phyloP scores from a whole-genome alignment of 2,113 vertebrate genomes.

The Verasper variegatus region DNA sequence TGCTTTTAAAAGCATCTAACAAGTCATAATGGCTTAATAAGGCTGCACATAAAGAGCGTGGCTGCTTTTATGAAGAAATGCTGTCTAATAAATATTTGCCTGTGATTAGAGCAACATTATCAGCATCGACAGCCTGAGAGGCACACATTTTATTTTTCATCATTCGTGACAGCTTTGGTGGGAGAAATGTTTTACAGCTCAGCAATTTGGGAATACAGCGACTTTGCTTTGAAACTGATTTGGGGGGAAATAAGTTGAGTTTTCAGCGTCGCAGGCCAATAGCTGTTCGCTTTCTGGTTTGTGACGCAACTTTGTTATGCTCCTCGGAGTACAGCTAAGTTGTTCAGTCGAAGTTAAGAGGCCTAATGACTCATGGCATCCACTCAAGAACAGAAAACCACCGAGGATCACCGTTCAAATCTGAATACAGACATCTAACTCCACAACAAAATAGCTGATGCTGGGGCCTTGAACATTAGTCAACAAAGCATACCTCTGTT shows the following conservation, averaged over 20 bases:
- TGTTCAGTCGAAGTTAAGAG: slow-evolving; percentile 51
- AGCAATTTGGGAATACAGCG: slow-evolving; percentile 52
- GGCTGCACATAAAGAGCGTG: slow-evolving; percentile 11
- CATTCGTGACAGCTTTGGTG: slow-evolving; percentile 47
- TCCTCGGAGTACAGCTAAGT: slow-evolving; percentile 55
- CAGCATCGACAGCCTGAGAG: slow-evolving; percentile 39
- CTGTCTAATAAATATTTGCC: slow-evolving; percentile 35
- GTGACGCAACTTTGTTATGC: slow-evolving; percentile 48
- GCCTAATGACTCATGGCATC: slow-evolving; percentile 58
- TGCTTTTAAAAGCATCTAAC: slow-evolving; percentile 21
- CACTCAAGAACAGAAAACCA: slow-evolving; percentile 62
- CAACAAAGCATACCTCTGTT: background rate
- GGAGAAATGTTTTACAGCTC: slow-evolving; percentile 44
- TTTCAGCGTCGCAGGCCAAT: slow-evolving; percentile 26
- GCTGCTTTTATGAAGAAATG: slow-evolving; percentile 24
- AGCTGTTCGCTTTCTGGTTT: slow-evolving; percentile 49
- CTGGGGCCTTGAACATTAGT: background rate
- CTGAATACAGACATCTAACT: slow-evolving; percentile 52
- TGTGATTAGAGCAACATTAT: slow-evolving; percentile 24
- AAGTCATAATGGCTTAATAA: slow-evolving; percentile 16
- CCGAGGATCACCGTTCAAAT: slow-evolving; percentile 34
- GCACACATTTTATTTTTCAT: slow-evolving; percentile 42
- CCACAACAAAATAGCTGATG: slow-evolving; percentile 38
- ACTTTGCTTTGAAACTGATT: slow-evolving; percentile 40
- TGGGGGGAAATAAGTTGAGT: slow-evolving; percentile 43